Base-by-base conservation (phyloP, 2,113 vertebrate species). In the Pungitius pungitius region DNA sequence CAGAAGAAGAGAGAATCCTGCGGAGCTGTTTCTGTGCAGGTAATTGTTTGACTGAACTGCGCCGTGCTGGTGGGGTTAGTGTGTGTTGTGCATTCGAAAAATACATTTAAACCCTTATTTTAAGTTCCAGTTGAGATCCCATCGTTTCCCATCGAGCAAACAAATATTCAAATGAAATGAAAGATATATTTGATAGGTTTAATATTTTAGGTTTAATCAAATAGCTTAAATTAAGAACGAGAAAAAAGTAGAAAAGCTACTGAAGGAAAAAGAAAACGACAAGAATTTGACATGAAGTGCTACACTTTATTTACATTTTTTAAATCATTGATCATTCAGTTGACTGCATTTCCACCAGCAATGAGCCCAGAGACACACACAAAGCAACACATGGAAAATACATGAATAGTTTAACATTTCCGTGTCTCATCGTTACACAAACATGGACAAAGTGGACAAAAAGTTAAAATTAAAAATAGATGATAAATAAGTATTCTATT, bases 381-480 rank as follows among this genome's bases (percentile, higher is more conserved):
- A 33, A 22, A 64, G 27, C 37, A 58, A 27, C 49, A 63, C 54
- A 27, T 26, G 18, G 11, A 43, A 49, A 47, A 40, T 10, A 26
- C n/a, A 63, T 85, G 69, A 81, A 83, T 83, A 33, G 73, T 83
- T 71, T 1, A 73, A 56, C 0, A 20, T 52, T 24, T 57, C 26
- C 54, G 39, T 24, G 57, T 30, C 11, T 52, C 55, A 26, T 72
- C 66, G 80, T 74, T 22, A 58, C 20, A 65, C 37, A 27, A 27
- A 13, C 37, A 68, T 49, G 58, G 24, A n/a, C n/a, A 69, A 63
- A 37, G 54, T 75, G 35, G 52, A 70, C 66, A 73, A 74, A 68
- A 75, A 66, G 76, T 57, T 73, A 69, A 0, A 24, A 73, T 76
- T 73, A 86, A 89, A 90, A 90, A 88, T 88, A 90, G 81, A 89